Evolutionary conservation across 2,797 vertebrate genomes (phyloP), one percentile per base, ranked within the genome.

Genomic region (Danio choprae): DNA sequence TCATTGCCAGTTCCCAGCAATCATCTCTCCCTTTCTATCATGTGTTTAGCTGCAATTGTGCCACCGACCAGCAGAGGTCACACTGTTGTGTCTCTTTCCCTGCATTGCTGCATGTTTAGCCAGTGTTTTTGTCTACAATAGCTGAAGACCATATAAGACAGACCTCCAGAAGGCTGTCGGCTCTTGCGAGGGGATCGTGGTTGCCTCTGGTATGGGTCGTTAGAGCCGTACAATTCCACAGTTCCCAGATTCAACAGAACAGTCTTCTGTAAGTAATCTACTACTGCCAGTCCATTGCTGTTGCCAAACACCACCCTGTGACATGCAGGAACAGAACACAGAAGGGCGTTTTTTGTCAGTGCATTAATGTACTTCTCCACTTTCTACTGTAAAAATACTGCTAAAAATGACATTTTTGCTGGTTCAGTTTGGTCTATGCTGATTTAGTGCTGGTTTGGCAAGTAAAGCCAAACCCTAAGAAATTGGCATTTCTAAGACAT

Each of bases 201-300:
- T 88, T 99, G 98, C 89, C 97, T 96, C 91, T 98, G 96, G 84
- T 97, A 98, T 36, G 98, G 98, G 89, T 99, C 98, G 40, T 94
- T 97, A 81, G 96, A 97, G 85, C 97, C 96, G 36, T 99, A 99
- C 51, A 99, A 90, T 84, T 99, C 98, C 77, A 98, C 89, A 20
- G 96, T 97, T 83, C 96, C 94, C 86, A 99, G 90, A 90, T 98
- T 99, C 80, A 99, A 94, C 6, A 99, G 93, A 7, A 97, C 95
- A 1, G 96, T 95, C 93, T 98, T 99, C 95, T 99, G 98, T 81
- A 99, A 89, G 87, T 97, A 99, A 94, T 99, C 98, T 85, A 98
- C 96, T 87, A 99, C 95, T 0, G 96, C 97, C 87, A 99, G 95
- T 85, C 98, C 97, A 58, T 96, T 98, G 81, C 95, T 97, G 89